A percentile compares a stretch with the other conserved stretches of the same genome.
phyloP scores from a whole-genome alignment of 2,113 vertebrate genomes.

The Gopherus flavomarginatus region DNA sequence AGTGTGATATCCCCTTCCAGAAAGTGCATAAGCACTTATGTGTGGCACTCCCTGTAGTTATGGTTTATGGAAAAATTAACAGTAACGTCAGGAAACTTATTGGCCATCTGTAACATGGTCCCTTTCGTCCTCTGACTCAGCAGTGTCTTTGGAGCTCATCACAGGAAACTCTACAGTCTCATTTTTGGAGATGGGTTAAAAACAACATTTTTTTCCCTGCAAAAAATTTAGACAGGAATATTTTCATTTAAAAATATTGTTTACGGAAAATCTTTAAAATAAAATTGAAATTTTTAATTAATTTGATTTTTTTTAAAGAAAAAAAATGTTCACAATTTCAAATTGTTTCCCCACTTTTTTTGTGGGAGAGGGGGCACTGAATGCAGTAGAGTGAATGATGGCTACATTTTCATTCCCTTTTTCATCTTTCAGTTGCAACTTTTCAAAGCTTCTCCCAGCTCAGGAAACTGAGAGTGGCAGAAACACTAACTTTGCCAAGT shows the following conservation, averaged over 20 bases:
- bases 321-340: neutral
- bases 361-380: neutral
- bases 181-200: neutral
- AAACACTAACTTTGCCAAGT: neutral
- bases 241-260: neutral
- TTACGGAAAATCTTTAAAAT: neutral
- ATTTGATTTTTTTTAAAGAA: neutral
- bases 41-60: neutral
- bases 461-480: neutral
- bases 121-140: neutral
- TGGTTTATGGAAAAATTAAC: neutral
- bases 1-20: neutral
- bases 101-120: neutral
- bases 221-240: neutral
- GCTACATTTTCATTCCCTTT: neutral
- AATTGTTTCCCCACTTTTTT: neutral
- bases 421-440: neutral
- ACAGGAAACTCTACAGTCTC: neutral
- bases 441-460: neutral
- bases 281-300: neutral
- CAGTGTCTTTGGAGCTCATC: neutral
- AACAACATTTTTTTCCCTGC: neutral
- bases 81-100: neutral
- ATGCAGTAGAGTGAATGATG: neutral
- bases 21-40: too few relatives aligned